Evolutionary conservation across 2,888 invertebrate genomes (phyloP).

Genomic region (Mactromeris polynyma): DNA sequence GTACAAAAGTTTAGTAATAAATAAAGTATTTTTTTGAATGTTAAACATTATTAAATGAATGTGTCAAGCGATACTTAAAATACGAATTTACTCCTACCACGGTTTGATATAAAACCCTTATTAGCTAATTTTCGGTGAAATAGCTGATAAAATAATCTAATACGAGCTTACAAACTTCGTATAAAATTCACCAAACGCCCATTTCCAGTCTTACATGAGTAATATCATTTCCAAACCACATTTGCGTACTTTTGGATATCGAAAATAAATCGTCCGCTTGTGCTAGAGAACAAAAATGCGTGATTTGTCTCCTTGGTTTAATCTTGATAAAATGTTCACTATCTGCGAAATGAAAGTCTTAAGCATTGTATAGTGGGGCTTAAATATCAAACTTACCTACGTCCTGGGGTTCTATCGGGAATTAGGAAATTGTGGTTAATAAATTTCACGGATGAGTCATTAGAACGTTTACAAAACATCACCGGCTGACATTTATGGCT

Average conservation of each 20-base stretch:
- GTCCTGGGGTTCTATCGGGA: constrained; percentile 1
- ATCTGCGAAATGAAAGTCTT: constrained; percentile 5
- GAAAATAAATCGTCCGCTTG: background rate
- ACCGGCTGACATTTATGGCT: background rate
- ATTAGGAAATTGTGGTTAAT: background rate
- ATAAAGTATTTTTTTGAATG: background rate
- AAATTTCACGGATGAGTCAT: constrained; percentile 1
- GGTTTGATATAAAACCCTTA: background rate
- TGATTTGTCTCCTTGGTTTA: background rate
- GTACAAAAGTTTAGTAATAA: background rate
- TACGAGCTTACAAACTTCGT: background rate
- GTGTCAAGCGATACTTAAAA: background rate
- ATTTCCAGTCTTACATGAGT: background rate
- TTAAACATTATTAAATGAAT: background rate
- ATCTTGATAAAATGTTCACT: constrained; percentile 2
- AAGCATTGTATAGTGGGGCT: constrained; percentile 1
- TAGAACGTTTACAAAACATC: background rate
- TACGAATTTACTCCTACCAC: background rate
- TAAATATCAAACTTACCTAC: constrained; percentile 6
- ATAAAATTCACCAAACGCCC: background rate
- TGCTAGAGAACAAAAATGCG: background rate
- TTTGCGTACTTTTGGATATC: background rate
- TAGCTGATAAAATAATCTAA: background rate
- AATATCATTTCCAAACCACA: background rate
- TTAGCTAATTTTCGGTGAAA: background rate